These are phyloP conservation scores for Cuniculus paca DNA, from an alignment of 2,797 vertebrate genomes.

Conservation along the genomic window DNA sequence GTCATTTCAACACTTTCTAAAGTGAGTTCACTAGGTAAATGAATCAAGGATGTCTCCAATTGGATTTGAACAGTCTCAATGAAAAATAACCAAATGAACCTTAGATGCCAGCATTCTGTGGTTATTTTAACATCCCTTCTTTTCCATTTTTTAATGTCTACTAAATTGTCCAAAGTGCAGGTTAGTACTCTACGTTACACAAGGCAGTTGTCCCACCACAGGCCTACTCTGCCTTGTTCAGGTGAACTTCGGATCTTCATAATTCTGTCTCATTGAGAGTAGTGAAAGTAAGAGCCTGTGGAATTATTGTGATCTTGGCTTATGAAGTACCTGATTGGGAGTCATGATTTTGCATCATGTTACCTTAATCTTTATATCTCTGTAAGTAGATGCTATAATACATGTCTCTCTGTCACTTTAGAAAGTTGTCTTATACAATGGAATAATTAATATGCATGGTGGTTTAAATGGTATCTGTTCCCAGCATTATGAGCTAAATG, in stretches of 20 bases:
- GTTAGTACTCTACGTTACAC: neutral
- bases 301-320: neutral
- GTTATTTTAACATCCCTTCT: neutral
- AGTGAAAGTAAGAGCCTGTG: neutral
- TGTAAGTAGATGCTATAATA: neutral
- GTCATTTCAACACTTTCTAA: constrained; percentile 15
- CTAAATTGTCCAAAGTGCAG: neutral
- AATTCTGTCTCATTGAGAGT: neutral
- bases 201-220: fast-evolving
- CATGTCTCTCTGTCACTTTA: neutral
- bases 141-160: neutral
- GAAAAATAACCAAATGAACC: neutral
- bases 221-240: neutral
- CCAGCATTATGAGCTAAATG: neutral
- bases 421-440: neutral
- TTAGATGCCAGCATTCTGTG: neutral
- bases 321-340: neutral
- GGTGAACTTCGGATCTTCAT: neutral
- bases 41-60: constrained; percentile 10
- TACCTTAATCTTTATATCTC: neutral
- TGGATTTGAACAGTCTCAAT: constrained; percentile 41
- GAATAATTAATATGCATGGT: neutral
- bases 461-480: neutral
- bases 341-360: neutral
- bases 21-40: constrained; percentile 48